phyloP scores from a whole-genome alignment of 2,113 vertebrate genomes.

The Pitta sordida region DNA sequence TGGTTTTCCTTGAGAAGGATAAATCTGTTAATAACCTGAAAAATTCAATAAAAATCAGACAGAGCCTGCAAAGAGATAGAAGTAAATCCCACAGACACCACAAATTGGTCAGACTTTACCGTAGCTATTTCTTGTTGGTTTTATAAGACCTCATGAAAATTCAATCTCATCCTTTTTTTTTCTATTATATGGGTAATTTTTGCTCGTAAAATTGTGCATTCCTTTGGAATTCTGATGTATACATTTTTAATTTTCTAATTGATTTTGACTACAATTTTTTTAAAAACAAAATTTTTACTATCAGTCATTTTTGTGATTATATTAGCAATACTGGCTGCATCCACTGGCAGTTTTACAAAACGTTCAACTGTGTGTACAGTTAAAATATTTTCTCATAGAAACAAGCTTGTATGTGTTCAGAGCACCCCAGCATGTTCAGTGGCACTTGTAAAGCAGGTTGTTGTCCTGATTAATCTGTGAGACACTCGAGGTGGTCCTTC shows the following conservation, averaged over 20 bases:
- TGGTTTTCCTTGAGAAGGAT: background rate
- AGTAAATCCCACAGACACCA: background rate
- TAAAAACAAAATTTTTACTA: background rate
- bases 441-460: background rate
- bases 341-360: background rate
- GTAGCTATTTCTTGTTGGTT: background rate
- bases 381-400: background rate
- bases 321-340: background rate
- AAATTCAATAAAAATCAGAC: background rate
- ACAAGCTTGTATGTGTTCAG: background rate
- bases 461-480: background rate
- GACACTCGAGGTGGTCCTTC: background rate
- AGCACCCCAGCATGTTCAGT: background rate
- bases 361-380: rapidly evolving
- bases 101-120: background rate
- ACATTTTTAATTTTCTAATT: background rate
- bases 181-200: background rate
- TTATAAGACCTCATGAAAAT: background rate
- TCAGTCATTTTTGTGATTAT: background rate
- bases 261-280: background rate
- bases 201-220: background rate
- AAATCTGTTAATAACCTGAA: background rate
- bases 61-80: background rate
- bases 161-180: background rate
- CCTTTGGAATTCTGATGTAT: background rate